Conservation (phyloP, 2,888 invertebrate species). For the Meiosimyza platycephala region DNA sequence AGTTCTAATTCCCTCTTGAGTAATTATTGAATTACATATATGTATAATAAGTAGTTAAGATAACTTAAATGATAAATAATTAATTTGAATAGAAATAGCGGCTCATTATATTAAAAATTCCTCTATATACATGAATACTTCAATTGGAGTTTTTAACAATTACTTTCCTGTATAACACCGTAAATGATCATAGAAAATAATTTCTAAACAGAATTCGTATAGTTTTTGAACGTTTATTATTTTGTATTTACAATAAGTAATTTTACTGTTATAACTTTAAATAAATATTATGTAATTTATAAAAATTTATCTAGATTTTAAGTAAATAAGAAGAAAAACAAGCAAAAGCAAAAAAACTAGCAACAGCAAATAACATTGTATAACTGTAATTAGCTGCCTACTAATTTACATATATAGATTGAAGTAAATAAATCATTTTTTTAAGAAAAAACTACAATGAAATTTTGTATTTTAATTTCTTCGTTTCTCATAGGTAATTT, state of each 20-base stretch:
- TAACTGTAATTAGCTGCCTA: constrained; percentile 33
- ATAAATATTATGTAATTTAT: constrained; percentile 19
- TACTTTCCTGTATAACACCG: constrained; percentile 7
- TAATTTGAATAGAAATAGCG: neutral
- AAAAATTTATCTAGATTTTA: constrained; percentile 15
- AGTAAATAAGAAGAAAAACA: constrained; percentile 30
- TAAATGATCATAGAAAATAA: too few species aligned
- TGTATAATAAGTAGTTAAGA: constrained; percentile 1
- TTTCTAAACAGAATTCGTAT: constrained; percentile 16
- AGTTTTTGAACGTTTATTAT: constrained; percentile 8
- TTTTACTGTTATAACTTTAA: constrained; percentile 16
- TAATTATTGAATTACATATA: neutral
- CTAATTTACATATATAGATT: constrained; percentile 29
- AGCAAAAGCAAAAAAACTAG: constrained; percentile 8
- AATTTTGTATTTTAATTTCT: neutral
- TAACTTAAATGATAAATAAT: neutral
- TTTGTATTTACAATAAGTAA: constrained; percentile 30
- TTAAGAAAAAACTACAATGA: constrained; percentile 15
- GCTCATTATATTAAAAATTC: too few species aligned
- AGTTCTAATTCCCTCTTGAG: neutral
- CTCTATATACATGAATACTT: too few species aligned
- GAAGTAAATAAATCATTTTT: constrained; percentile 28
- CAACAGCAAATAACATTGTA: constrained; percentile 22
- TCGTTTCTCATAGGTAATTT: neutral
- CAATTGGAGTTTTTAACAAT: neutral